Conservation (phyloP, 2,113 vertebrate genomes). For the Psammodynastes pulverulentus region DNA sequence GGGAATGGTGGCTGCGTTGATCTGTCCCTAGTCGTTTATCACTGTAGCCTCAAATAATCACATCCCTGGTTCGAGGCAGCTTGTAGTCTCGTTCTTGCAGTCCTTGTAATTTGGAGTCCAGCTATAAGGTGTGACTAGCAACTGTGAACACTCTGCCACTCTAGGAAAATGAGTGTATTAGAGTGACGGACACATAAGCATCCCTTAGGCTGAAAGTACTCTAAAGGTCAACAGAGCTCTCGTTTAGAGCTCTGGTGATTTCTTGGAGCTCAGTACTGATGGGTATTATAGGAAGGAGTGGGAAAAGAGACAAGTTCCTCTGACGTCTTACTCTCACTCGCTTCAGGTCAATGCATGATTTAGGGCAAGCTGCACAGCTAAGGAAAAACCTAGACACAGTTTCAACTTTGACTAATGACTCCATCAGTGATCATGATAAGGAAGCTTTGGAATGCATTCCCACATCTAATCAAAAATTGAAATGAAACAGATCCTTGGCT, state of each 20-base stretch:
- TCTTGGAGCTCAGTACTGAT: background rate
- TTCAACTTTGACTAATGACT: constrained; percentile 27
- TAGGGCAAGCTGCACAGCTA: background rate
- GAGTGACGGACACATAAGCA: background rate
- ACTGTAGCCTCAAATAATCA: accelerated
- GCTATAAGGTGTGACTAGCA: background rate
- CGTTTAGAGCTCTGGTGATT: background rate
- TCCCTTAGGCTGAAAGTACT: background rate
- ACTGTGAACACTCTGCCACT: constrained; percentile 19
- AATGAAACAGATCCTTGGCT: constrained; percentile 11
- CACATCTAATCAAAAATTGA: constrained; percentile 22
- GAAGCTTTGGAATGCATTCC: constrained; percentile 72
- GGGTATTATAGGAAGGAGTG: background rate
- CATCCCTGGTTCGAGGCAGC: background rate
- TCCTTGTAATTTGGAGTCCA: background rate
- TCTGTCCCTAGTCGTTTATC: accelerated
- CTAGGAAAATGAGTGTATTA: constrained; percentile 12
- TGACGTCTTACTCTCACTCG: background rate
- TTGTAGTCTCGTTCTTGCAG: constrained; percentile 2
- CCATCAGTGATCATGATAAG: constrained; percentile 70
- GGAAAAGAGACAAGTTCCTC: background rate
- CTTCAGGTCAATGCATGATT: background rate
- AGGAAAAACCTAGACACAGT: background rate
- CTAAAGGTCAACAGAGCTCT: background rate
- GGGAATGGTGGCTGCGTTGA: background rate